A percentile compares a stretch with the other conserved stretches of the same genome.
These are phyloP conservation scores for Tetheella fluctuosa DNA, from an alignment of 2,888 invertebrate species.

Conservation along the genomic window DNA sequence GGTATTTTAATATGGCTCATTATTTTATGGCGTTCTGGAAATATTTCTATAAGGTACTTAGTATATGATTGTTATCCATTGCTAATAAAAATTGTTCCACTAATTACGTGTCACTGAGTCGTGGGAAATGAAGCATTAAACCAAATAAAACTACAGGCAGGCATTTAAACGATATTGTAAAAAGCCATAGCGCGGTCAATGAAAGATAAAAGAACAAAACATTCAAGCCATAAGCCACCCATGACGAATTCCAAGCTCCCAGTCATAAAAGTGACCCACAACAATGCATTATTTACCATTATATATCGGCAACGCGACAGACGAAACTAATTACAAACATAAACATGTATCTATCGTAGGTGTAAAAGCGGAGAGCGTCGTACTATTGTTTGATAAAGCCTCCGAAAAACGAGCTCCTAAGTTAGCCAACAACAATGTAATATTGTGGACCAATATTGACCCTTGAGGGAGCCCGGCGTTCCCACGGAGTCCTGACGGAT, in stretches of 20 bases:
- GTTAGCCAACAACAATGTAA: conserved; percentile 69
- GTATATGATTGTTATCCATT: too few relatives aligned
- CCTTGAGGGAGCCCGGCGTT: conserved; percentile 64
- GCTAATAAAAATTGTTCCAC: background rate
- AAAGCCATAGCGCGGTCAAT: conserved; percentile 17
- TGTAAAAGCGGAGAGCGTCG: conserved; percentile 73
- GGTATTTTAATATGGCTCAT: background rate
- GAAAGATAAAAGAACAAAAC: conserved; percentile 24
- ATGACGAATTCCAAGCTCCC: conserved; percentile 70
- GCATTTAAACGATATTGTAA: conserved; percentile 13
- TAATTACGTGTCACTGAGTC: background rate
- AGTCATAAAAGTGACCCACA: conserved; percentile 79
- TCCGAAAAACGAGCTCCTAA: conserved; percentile 62
- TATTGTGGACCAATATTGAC: conserved; percentile 73
- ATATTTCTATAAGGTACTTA: too few relatives aligned
- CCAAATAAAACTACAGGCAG: conserved; percentile 1
- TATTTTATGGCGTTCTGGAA: too few relatives aligned
- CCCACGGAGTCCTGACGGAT: conserved; percentile 78
- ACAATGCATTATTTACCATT: conserved; percentile 83
- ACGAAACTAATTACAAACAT: conserved; percentile 75
- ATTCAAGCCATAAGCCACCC: conserved; percentile 69
- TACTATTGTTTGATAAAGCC: conserved; percentile 55
- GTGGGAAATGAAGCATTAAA: conserved; percentile 6
- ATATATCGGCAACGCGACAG: conserved; percentile 80
- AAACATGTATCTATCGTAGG: conserved; percentile 75